These are phyloP conservation scores for Orthosia incerta DNA, from an alignment of 2,888 invertebrate species.

Conservation along the genomic window DNA sequence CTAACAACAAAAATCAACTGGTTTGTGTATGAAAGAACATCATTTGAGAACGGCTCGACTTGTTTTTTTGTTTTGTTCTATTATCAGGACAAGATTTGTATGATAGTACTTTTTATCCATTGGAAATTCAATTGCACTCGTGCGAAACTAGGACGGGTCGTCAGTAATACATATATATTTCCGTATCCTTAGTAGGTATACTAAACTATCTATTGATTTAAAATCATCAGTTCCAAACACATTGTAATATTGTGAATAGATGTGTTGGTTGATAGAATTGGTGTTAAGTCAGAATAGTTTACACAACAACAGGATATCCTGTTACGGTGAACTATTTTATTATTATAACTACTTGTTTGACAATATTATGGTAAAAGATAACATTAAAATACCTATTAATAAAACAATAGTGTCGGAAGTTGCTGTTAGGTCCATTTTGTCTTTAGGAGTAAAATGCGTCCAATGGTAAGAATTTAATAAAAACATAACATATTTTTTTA, in stretches of 20 bases:
- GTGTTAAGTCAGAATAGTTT: neutral
- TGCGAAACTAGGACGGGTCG: too few relatives aligned
- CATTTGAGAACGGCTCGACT: too few relatives aligned
- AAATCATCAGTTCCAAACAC: neutral
- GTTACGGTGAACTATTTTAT: neutral
- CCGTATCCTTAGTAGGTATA: too few relatives aligned
- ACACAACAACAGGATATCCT: constrained; percentile 10
- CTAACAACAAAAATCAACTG: too few relatives aligned
- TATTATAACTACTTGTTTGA: constrained; percentile 2
- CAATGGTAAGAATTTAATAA: constrained; percentile 2
- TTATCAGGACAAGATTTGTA: too few relatives aligned
- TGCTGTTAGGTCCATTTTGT: neutral
- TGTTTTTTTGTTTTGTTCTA: too few relatives aligned
- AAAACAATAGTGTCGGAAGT: neutral
- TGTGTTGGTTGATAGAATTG: neutral
- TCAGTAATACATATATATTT: too few relatives aligned
- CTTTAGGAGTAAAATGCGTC: neutral
- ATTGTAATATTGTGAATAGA: neutral
- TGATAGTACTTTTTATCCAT: too few relatives aligned
- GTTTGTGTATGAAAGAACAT: too few relatives aligned
- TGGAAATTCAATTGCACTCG: too few relatives aligned
- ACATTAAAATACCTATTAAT: neutral
- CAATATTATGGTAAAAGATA: neutral
- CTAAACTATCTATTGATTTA: neutral
- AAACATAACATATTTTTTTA: neutral